Evolutionary conservation across 1,140 invertebrate species (phyloP), one percentile per base, ranked within the genome.

Genomic region (Propsilocerus akamusi): DNA sequence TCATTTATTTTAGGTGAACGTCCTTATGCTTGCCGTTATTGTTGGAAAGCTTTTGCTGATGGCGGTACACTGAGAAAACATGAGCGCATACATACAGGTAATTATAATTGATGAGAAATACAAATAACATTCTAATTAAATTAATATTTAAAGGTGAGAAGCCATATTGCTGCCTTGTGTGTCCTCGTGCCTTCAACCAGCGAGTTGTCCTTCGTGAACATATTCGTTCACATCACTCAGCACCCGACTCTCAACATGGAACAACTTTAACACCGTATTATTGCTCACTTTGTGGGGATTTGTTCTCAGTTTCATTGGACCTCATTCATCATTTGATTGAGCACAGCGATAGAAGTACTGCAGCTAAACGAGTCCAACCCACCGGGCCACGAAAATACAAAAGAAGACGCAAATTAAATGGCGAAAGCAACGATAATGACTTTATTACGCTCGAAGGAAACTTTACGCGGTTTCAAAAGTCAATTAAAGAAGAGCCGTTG

Each of bases 41-140:
- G 96, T 66, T 95, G 93, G 74, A 98, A 99, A 64, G 89, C 94
- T 22, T 99, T 98, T 62, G 95, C 95, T 0, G 97, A 97, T 56
- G 94, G 93, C 26, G 95, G 93, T 5, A 99, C 97, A 47, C 68
- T 99, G 32, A 79, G 93, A 10, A 89, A 97, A 59, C 96, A 99
- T 65, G 97, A 98, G 61, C 79, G 97, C 52, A 99, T 97, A 34
- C 95, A 99, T 60, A 95, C 92, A 0, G 85, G 69, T 69, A 52
- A 32, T 32, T 30, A 25, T n/a, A 24, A 6, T 48, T 10, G 51
- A 34, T 28, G 34, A 3, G 5, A 12, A 20, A 37, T 5, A 20
- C 48, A 8, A 34, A 49, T 28, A 30, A 20, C 6, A 8, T 34
- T n/a, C 10, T 8, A 5, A 23, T 7, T 7, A 22, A 14, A 5